A percentile compares a stretch with the other conserved stretches of the same genome.
Conservation (phyloP, 2,113 vertebrate genomes). For the Thalassoma bifasciatum region DNA sequence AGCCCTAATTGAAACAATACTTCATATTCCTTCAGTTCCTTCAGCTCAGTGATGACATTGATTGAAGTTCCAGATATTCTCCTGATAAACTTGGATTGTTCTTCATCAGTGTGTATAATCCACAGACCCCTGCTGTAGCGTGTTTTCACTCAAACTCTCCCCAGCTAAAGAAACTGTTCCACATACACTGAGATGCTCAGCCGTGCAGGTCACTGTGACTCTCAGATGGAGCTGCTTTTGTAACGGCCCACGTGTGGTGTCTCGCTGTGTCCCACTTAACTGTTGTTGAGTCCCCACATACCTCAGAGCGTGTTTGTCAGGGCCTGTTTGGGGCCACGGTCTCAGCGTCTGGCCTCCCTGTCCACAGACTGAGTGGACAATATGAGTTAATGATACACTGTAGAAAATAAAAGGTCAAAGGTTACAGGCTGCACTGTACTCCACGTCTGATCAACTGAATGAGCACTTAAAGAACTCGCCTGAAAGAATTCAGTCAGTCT, state of each 20-base stretch:
- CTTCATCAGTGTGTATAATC: not conserved
- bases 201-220: constrained; percentile 2
- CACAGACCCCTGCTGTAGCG: not conserved
- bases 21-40: too few relatives aligned
- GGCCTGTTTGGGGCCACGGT: not conserved
- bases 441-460: not conserved
- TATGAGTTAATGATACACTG: not conserved
- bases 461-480: not conserved
- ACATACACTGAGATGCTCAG: not conserved
- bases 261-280: constrained; percentile 57
- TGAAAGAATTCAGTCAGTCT: constrained; percentile 16
- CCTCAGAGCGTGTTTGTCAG: constrained; percentile 16
- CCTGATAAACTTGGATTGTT: too few relatives aligned
- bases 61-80: too few relatives aligned
- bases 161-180: not conserved
- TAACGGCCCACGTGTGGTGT: constrained; percentile 40
- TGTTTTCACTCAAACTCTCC: not conserved
- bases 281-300: constrained; percentile 22
- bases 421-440: not conserved
- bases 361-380: not conserved
- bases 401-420: not conserved
- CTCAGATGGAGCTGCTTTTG: constrained; percentile 41
- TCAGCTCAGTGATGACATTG: too few relatives aligned
- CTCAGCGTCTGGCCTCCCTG: not conserved
- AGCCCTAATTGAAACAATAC: too few relatives aligned